Percentiles rank a stretch among this genome's conserved stretches.
These are phyloP conservation scores for Nymphalis urticae DNA, from an alignment of 2,888 invertebrate genomes.

Conservation along the genomic window DNA sequence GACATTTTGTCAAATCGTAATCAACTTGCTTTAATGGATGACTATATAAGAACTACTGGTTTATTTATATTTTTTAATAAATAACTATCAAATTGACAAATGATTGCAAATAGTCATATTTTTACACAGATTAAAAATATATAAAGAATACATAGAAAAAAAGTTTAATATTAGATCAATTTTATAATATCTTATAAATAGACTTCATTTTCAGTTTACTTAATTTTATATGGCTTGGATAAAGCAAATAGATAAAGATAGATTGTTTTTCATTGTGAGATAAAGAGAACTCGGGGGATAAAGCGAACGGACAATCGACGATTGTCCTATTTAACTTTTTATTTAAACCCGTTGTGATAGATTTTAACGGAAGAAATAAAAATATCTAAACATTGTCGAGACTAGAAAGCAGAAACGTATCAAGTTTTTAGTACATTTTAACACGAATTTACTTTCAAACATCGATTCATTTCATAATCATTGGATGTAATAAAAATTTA, in stretches of 20 bases:
- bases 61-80: not conserved
- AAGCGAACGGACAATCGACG: conserved; percentile 16
- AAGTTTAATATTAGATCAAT: too few relatives aligned
- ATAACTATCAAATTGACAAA: not conserved
- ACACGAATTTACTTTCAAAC: conserved; percentile 13
- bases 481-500: not conserved
- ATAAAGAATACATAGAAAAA: too few relatives aligned
- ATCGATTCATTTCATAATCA: conserved; percentile 6
- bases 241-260: too few relatives aligned
- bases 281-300: not conserved
- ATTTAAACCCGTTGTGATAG: conserved; percentile 13
- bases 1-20: not conserved
- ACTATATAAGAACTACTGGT: too few relatives aligned
- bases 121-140: too few relatives aligned
- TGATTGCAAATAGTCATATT: not conserved
- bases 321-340: conserved; percentile 12
- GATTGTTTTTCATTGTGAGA: too few relatives aligned
- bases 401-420: conserved; percentile 20
- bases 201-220: too few relatives aligned
- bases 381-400: conserved; percentile 7
- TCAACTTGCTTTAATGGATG: too few relatives aligned
- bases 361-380: conserved; percentile 12
- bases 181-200: too few relatives aligned
- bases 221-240: too few relatives aligned
- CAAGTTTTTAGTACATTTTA: conserved; percentile 13